Conservation (phyloP, 2,113 vertebrate genomes). For the Callorhinus ursinus region DNA sequence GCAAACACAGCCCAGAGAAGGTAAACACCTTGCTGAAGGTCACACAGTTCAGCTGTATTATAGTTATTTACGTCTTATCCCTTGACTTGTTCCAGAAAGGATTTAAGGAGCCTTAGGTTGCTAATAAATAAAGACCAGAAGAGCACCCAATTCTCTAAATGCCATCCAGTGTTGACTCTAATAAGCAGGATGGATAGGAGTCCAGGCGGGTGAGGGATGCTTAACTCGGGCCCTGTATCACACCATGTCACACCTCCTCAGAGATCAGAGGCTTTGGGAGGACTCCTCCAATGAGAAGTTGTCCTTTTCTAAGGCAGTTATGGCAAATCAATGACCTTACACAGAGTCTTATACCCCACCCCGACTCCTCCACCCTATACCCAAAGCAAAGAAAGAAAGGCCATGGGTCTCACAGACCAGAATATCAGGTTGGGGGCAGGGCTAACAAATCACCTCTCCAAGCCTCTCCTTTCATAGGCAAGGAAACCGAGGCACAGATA, state of each 20-base stretch:
- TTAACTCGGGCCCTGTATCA: background rate
- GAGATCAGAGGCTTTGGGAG: background rate
- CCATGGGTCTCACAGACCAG: background rate
- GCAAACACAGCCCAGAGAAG: conserved; percentile 58
- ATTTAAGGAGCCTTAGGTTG: conserved; percentile 69
- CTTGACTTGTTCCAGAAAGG: conserved; percentile 62
- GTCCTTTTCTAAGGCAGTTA: background rate
- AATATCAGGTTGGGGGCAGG: background rate
- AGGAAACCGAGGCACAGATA: background rate
- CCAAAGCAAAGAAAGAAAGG: background rate
- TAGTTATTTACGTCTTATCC: conserved; percentile 14
- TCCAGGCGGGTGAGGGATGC: background rate
- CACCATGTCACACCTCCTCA: background rate
- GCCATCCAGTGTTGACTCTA: conserved; percentile 14
- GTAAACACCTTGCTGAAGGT: conserved; percentile 69
- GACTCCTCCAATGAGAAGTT: background rate
- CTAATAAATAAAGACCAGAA: conserved; percentile 61
- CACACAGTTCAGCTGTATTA: conserved; percentile 40
- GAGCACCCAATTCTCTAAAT: conserved; percentile 29
- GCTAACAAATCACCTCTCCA: background rate
- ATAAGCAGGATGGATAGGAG: background rate
- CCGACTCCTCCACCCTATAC: no score
- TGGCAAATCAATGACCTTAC: background rate
- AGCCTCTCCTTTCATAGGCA: background rate
- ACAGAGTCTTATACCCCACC: fast-evolving